A percentile compares a stretch with the other conserved stretches of the same genome.
phyloP scores from a whole-genome alignment of 1,140 invertebrate species.

The Brachionus manjavacas region DNA sequence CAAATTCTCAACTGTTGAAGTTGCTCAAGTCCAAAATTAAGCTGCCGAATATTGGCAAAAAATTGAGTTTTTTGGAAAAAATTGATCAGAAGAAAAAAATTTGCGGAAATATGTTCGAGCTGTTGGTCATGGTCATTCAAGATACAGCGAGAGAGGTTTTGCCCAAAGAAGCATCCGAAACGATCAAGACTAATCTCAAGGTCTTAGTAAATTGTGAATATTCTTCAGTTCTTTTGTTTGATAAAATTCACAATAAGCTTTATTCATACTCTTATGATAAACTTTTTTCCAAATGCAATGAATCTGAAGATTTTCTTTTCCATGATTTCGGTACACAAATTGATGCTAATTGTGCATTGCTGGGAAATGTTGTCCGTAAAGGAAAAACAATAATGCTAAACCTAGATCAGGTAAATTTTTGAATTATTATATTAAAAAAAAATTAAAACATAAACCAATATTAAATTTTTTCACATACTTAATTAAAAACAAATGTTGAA shows the following conservation, averaged over 20 bases:
- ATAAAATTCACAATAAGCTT: not conserved
- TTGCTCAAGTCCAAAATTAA: slow-evolving; percentile 20
- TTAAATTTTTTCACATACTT: too few relatives aligned
- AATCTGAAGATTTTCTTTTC: not conserved
- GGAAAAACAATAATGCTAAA: not conserved
- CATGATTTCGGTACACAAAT: not conserved
- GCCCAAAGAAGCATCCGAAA: not conserved
- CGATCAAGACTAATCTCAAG: not conserved
- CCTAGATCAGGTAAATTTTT: not conserved
- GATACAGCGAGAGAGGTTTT: not conserved
- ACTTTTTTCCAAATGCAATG: not conserved
- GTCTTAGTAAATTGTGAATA: not conserved
- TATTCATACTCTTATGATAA: not conserved
- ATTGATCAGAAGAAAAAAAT: not conserved
- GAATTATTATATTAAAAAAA: not conserved
- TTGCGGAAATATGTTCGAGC: not conserved
- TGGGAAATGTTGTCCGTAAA: not conserved
- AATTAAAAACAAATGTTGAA: too few relatives aligned
- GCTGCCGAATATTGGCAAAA: not conserved
- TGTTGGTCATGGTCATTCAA: not conserved
- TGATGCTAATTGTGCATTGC: not conserved
- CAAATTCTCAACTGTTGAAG: not conserved
- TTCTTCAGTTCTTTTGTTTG: not conserved
- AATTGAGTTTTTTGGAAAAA: not conserved
- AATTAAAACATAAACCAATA: too few relatives aligned